These are phyloP conservation scores for Lepeophtheirus salmonis DNA, from an alignment of 1,140 invertebrate genomes.

Conservation along the genomic window DNA sequence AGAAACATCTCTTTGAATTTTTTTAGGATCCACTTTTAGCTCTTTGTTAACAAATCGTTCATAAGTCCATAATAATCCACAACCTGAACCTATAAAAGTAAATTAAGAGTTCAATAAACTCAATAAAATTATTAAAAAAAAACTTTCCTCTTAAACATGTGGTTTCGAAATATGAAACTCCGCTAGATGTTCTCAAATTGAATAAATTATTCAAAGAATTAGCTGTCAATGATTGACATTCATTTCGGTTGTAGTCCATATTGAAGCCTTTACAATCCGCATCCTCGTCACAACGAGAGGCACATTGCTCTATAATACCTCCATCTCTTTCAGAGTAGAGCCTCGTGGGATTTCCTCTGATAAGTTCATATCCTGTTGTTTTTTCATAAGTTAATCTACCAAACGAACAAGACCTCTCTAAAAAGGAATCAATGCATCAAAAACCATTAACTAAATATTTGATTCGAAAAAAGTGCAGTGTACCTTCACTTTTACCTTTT, in stretches of 20 bases:
- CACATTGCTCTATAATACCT: conserved; percentile 29
- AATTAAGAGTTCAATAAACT: too few species aligned
- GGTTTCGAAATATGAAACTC: conserved; percentile 31
- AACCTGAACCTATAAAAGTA: conserved; percentile 24
- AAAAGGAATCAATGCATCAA: conserved; percentile 19
- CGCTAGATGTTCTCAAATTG: conserved; percentile 27
- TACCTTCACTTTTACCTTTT: too few species aligned
- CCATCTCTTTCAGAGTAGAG: conserved; percentile 25
- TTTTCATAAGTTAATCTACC: conserved; percentile 30
- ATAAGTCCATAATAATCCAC: conserved; percentile 30
- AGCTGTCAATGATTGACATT: conserved; percentile 28
- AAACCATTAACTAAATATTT: conserved; percentile 19
- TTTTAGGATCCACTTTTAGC: conserved; percentile 23
- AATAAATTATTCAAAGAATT: conserved; percentile 24
- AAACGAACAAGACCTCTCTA: conserved; percentile 23
- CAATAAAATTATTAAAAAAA: not conserved
- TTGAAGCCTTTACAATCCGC: conserved; percentile 29
- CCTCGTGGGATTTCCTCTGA: conserved; percentile 24
- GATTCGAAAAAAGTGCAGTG: conserved; percentile 18
- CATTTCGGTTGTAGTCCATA: conserved; percentile 29
- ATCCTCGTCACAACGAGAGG: conserved; percentile 26
- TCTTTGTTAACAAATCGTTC: conserved; percentile 31
- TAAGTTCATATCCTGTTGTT: conserved; percentile 30
- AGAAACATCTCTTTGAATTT: conserved; percentile 11
- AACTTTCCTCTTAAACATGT: conserved; percentile 28